Evolutionary conservation across 2,888 invertebrate genomes (phyloP), one percentile per base, ranked within the genome.

Genomic region (Sarcophaga rosellei): DNA sequence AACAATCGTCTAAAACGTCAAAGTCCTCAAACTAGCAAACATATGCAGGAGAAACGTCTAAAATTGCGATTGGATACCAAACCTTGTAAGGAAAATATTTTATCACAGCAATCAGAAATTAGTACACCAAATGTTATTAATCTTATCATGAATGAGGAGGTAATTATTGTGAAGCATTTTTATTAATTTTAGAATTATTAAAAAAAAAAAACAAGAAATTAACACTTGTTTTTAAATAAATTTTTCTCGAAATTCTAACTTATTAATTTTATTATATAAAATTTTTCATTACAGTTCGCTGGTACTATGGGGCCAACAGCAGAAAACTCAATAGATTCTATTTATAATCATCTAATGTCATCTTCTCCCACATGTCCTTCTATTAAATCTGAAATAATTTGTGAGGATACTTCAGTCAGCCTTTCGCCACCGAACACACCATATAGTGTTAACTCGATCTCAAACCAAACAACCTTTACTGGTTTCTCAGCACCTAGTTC

Each of bases 401-500:
- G 61, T 15, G 85, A 85, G 15, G 81, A 84, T 10, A 68, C 21
- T 6, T 73, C 81, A 23, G 75, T 73, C 4, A 88, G 88, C 68
- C 86, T 87, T 25, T 85, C 88, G 10, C 79, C 86, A 17, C 88
- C 88, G 15, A 85, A 79, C 68, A 91, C 92, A 17, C 92, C 91
- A 4, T 88, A 89, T 25, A 91, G 90, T 79, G 79, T 81, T 25
- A 88, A 88, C 81, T 91, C 91, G 23, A 84, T 75, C 62, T 88
- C 87, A 69, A 90, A 88, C 78, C 86, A 85, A 44, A 88, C 88
- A 17, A 89, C 87, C 65, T 85, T 88, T 59, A 62, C 72, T n/a
- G 88, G 89, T 53, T 53, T 53, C 53, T 90, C 91, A 11, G 89
- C 90, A 5, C 91, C 90, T 20, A 88, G 77, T 25, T 91, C 91